Base-by-base conservation (phyloP, 1,140 invertebrate genomes). In the Andricus grossulariae region DNA sequence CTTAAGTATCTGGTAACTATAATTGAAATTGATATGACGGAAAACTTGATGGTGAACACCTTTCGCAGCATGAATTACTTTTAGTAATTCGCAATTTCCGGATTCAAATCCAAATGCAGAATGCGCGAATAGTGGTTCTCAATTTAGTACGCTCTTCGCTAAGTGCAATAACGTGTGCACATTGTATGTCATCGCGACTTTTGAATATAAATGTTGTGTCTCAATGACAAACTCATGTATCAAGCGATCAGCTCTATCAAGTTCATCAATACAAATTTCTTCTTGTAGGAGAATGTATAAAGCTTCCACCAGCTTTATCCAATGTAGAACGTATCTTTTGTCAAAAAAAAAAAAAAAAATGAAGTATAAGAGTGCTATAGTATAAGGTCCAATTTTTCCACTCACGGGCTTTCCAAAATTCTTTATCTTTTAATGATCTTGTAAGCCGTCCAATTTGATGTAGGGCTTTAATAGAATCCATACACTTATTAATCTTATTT, bases 381-480 rank as follows among this genome's bases (percentile, higher is more conserved):
- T 73, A 77, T 6, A 72, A 15, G 3, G 72, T 3, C 75, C 75
- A 77, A 19, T 77, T 77, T 25, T 77, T 7, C n/a, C 10, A 77
- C 11, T 77, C 25, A 25, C 25, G 25, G 3, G 25, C 25, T 3
- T 25, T 25, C 25, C 25, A 25, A 25, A 25, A 25, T 71, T 66
- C 19, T 72, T 71, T 50, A 50, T 80, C 75, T n/a, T 60, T 66
- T 3, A 80, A 11, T 25, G 79, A 60, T 39, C 79, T 66, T 10
- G 79, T 71, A 50, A 80, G 52, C 19, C 75, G 32, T 12, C 15
- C 21, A 18, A 77, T 10, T 72, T 80, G 72, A 60, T 50, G 71
- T 5, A 75, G 79, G 57, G 71, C 78, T 66, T 73, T 74, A 16
- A 74, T 73, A n/a, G 54, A 57, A 18, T 57, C 21, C 10, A 57